Evolutionary conservation across 2,888 invertebrate species (phyloP).

Genomic region (Caenorhabditis macrosperma): DNA sequence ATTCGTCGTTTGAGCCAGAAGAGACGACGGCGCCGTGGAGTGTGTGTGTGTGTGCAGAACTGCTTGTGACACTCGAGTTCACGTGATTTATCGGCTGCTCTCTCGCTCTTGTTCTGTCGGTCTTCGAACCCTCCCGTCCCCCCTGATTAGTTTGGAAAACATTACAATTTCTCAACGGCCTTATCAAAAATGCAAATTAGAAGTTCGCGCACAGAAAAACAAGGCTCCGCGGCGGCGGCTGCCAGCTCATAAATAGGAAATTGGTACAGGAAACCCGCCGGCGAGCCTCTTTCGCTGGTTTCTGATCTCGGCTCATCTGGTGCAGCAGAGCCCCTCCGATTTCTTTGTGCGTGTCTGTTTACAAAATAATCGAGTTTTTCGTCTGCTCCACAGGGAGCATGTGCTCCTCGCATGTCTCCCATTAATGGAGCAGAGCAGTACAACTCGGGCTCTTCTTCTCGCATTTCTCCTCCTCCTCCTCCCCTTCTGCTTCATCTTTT

Average conservation of each 20-base stretch:
- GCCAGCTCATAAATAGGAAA: conserved; percentile 39
- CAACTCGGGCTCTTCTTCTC: conserved; percentile 13
- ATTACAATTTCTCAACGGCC: not conserved
- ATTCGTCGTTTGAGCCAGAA: conserved; percentile 14
- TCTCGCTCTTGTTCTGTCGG: not conserved
- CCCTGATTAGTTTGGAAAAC: conserved; percentile 5
- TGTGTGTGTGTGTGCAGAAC: conserved; percentile 1
- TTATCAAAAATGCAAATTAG: conserved; percentile 6
- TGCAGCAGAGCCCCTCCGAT: not conserved
- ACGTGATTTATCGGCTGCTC: conserved; percentile 36
- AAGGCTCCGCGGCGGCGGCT: not conserved
- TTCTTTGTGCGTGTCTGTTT: conserved; percentile 13
- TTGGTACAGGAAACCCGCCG: not conserved
- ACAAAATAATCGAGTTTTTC: conserved; percentile 44
- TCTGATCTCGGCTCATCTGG: not conserved
- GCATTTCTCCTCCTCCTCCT: conserved; percentile 4
- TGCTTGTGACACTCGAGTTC: not conserved
- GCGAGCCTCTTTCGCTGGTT: not conserved
- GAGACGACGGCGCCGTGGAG: not conserved
- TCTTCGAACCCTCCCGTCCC: conserved; percentile 25
- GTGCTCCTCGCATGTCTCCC: conserved; percentile 27
- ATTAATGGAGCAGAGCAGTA: conserved; percentile 33
- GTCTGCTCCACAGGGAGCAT: not conserved
- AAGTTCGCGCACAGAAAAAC: conserved; percentile 1
- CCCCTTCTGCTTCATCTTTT: conserved; percentile 9